These are phyloP conservation scores for Spisula subtruncata DNA, from an alignment of 2,888 invertebrate species.

Conservation along the genomic window DNA sequence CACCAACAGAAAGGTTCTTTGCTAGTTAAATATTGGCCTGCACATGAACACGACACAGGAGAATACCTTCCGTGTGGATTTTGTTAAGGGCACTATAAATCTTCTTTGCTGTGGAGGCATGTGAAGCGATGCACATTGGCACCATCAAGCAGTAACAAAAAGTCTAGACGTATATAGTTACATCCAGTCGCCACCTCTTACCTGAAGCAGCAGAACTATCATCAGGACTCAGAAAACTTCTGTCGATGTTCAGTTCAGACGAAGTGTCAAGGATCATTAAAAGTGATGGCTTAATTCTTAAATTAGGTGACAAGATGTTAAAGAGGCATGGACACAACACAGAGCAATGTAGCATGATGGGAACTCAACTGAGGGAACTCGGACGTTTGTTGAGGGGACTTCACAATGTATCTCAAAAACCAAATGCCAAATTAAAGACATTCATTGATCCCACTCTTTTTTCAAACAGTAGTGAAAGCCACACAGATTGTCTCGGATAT, in stretches of 20 bases:
- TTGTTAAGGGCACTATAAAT: conserved; percentile 8
- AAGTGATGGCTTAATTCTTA: not conserved
- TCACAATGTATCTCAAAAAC: not conserved
- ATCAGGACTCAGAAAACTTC: not conserved
- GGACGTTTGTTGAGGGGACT: conserved; percentile 13
- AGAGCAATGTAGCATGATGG: conserved; percentile 26
- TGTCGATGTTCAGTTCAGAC: not conserved
- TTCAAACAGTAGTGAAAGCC: not conserved
- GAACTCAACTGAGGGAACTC: conserved; percentile 38
- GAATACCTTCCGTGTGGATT: not conserved
- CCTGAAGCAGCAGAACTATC: not conserved
- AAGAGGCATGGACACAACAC: not conserved
- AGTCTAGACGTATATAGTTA: not conserved
- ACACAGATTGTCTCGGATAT: conserved; percentile 10
- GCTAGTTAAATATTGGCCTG: too few relatives aligned
- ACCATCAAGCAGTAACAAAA: not conserved
- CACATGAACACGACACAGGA: not conserved
- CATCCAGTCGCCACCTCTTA: conserved; percentile 26
- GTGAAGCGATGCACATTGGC: not conserved
- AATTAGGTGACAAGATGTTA: too few relatives aligned
- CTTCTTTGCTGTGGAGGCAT: conserved; percentile 35
- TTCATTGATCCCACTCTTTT: conserved; percentile 4
- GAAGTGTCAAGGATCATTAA: not conserved
- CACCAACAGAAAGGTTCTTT: too few relatives aligned
- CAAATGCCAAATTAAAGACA: not conserved